Evolutionary conservation across 64 coral and sea anemone species (phyloP).

Genomic region (Anthopleura sola): DNA sequence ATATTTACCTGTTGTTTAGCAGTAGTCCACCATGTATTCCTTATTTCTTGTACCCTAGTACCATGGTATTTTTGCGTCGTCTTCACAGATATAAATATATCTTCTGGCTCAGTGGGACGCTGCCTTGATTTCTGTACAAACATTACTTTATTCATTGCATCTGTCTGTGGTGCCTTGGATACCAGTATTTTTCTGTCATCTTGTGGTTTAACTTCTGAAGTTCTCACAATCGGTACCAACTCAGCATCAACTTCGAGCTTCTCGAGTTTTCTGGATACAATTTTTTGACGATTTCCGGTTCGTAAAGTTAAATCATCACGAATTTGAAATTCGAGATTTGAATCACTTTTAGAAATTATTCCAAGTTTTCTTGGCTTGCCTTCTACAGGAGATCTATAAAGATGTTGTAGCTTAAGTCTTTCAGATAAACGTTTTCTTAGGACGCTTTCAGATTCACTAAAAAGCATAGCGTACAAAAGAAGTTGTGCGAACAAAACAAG

Average conservation of each 20-base stretch:
- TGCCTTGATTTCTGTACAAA: not conserved
- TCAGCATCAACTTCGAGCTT: not conserved
- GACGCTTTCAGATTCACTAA: conserved; percentile 41
- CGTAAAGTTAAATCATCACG: not conserved
- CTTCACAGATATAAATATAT: conserved; percentile 83
- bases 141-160: not conserved
- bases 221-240: not conserved
- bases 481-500: conserved; percentile 15
- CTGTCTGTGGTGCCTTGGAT: not conserved
- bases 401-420: not conserved
- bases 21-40: conserved; percentile 59
- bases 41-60: conserved; percentile 38
- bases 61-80: conserved; percentile 60
- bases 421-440: conserved; percentile 5
- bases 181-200: not conserved
- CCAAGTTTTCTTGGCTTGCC: not conserved
- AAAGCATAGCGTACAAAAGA: conserved; percentile 19
- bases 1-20: conserved; percentile 49
- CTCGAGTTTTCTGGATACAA: conserved; percentile 1
- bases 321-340: not conserved
- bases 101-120: conserved; percentile 28
- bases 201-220: not conserved
- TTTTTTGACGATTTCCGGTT: conserved; percentile 7
- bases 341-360: not conserved
- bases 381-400: not conserved